A percentile compares a stretch with the other conserved stretches of the same genome.
These are phyloP conservation scores for Paguma larvata DNA, from an alignment of 2,797 vertebrate species.

Conservation along the genomic window DNA sequence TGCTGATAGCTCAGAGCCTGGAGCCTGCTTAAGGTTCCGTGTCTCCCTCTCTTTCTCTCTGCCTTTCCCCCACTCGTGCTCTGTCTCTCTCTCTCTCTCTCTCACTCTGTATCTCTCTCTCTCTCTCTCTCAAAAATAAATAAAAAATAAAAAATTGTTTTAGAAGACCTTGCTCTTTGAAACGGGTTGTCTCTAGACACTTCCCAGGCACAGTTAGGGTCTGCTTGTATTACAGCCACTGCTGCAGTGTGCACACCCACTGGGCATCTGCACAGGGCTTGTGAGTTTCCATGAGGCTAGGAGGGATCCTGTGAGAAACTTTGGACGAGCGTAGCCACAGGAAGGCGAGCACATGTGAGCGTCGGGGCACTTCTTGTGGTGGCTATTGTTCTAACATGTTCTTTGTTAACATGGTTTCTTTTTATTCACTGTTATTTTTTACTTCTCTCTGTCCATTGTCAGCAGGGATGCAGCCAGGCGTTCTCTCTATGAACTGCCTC, in stretches of 20 bases:
- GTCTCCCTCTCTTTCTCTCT: no score
- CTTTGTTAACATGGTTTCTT: conserved; percentile 42
- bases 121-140: no score
- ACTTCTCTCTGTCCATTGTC: neutral
- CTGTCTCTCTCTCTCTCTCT: no score
- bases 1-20: no score
- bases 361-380: neutral
- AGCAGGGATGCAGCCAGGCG: neutral
- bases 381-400: conserved; percentile 29
- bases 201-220: neutral
- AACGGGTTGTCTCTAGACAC: neutral
- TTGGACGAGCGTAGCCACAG: neutral
- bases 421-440: conserved; percentile 11
- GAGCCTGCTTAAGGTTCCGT: no score
- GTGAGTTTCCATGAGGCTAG: neutral
- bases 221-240: neutral
- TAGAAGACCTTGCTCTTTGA: neutral
- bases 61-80: no score
- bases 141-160: neutral
- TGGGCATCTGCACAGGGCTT: neutral
- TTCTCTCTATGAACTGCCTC: conserved; percentile 40
- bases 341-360: neutral
- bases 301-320: neutral
- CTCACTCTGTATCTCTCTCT: no score
- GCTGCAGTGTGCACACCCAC: neutral